Evolutionary conservation across 2,888 invertebrate species (phyloP), one percentile per base, ranked within the genome.

Genomic region (Cryptocheilus praepositus): DNA sequence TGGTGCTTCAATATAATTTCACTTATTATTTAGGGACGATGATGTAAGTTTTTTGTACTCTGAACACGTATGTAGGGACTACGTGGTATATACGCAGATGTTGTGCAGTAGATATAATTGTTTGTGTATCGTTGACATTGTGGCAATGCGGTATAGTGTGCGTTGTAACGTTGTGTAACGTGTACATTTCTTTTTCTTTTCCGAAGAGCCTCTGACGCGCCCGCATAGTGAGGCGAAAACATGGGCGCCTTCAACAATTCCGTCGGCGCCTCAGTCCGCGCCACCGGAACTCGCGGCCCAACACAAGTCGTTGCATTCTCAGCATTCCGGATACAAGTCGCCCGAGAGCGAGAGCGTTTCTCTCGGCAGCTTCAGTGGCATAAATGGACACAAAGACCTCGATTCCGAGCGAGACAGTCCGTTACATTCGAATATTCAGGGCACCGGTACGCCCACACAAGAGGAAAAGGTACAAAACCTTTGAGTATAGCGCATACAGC

Each of bases 161-260:
- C 25, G 3, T 25, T 25, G 25, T 25, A 5, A 2, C 11, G 8
- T 7, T 36, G 7, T 36, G 8, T 36, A 36, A 8, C 36, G 36
- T 25, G 25, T 25, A 25, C 25, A 11, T 5, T 5, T 36, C 1
- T 7, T 55, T 45, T 11, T 5, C 67, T 55, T 8, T 16, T 57
- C 36, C 55, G 94, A 94, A 90, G 95, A 95, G 89, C 92, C 92
- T 89, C 92, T 93, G 89, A 94, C 94, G 89, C 93, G 95, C 90
- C 95, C 95, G 88, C 95, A 95, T 91, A 95, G 95, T 91, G 96
- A 96, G 91, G 94, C 95, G 86, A 95, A 95, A 90, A 94, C 93
- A 74, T 93, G 93, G 90, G 92, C 92, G 73, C 92, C 93, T 53
- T 91, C 92, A 75, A 90, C 91, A 77, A 90, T 92, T 76, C 92